Conservation (phyloP, 2,888 invertebrate species). For the Cataglyphis livida region DNA sequence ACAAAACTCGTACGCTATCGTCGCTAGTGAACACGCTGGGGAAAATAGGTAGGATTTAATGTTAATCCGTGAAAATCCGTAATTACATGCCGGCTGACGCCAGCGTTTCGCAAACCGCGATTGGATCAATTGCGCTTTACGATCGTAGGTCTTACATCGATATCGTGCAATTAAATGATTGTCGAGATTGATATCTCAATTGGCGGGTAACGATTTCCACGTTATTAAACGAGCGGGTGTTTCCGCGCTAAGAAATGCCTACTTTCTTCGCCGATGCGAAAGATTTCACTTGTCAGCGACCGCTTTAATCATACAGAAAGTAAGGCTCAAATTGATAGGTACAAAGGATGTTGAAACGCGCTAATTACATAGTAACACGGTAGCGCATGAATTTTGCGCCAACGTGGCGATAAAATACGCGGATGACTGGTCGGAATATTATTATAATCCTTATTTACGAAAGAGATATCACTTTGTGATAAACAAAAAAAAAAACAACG, state of each 20-base stretch:
- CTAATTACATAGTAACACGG: conserved; percentile 50
- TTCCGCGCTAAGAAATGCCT: conserved; percentile 58
- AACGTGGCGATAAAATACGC: conserved; percentile 24
- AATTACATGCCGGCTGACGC: conserved; percentile 69
- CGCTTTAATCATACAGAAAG: conserved; percentile 41
- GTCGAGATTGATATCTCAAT: conserved; percentile 76
- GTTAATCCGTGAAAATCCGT: conserved; percentile 75
- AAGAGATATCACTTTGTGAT: conserved; percentile 12
- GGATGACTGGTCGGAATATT: conserved; percentile 29
- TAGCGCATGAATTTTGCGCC: conserved; percentile 40
- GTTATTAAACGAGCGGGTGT: conserved; percentile 62
- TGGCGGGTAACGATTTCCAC: conserved; percentile 69
- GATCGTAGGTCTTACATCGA: conserved; percentile 66
- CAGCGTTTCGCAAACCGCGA: conserved; percentile 62
- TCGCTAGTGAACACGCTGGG: conserved; percentile 27
- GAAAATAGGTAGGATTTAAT: conserved; percentile 56
- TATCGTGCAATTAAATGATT: conserved; percentile 75
- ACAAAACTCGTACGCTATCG: conserved; percentile 18
- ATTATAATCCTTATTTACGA: conserved; percentile 18
- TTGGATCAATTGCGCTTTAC: conserved; percentile 44
- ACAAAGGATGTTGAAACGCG: conserved; percentile 58
- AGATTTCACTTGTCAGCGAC: conserved; percentile 70
- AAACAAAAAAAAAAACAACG: background rate
- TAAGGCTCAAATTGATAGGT: conserved; percentile 42
- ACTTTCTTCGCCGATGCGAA: conserved; percentile 48